Evolutionary conservation across 2,797 vertebrate species (phyloP).

Genomic region (Trachurus trachurus): DNA sequence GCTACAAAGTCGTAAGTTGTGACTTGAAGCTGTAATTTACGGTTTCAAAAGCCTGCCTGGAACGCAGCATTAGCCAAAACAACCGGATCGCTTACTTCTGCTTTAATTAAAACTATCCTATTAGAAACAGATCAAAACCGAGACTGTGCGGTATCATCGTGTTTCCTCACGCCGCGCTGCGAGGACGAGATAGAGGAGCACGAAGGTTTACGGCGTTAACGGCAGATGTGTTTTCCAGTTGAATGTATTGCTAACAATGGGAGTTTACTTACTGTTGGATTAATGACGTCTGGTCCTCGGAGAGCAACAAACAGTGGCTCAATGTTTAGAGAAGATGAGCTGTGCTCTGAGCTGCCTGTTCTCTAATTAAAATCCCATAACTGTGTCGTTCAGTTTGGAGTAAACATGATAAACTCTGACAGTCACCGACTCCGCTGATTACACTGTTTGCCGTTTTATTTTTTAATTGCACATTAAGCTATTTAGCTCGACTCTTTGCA

Average conservation of each 20-base stretch:
- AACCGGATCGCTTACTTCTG: too few relatives aligned
- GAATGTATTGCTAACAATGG: background rate
- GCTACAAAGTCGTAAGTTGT: too few relatives aligned
- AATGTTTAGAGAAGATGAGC: slow-evolving; percentile 9
- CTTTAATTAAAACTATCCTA: too few relatives aligned
- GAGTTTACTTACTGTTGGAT: background rate
- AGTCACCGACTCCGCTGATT: slow-evolving; percentile 24
- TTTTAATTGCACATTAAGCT: slow-evolving; percentile 43
- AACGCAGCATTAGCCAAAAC: too few relatives aligned
- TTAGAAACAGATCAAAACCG: too few relatives aligned
- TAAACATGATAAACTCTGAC: slow-evolving; percentile 45
- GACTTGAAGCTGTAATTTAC: too few relatives aligned
- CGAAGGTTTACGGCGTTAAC: too few relatives aligned
- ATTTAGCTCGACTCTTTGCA: slow-evolving; percentile 11
- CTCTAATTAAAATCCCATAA: slow-evolving; percentile 55
- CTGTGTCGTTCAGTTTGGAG: slow-evolving; percentile 13
- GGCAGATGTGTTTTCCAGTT: background rate
- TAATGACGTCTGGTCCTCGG: background rate
- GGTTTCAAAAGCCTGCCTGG: too few relatives aligned
- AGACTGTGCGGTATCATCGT: too few relatives aligned
- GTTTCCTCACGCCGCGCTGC: too few relatives aligned
- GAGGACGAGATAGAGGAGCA: too few relatives aligned
- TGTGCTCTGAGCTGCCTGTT: slow-evolving; percentile 22
- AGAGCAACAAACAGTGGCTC: background rate
- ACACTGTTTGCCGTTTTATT: slow-evolving; percentile 16